Conservation (phyloP, 2,888 invertebrate genomes). For the Eurois occulta region DNA sequence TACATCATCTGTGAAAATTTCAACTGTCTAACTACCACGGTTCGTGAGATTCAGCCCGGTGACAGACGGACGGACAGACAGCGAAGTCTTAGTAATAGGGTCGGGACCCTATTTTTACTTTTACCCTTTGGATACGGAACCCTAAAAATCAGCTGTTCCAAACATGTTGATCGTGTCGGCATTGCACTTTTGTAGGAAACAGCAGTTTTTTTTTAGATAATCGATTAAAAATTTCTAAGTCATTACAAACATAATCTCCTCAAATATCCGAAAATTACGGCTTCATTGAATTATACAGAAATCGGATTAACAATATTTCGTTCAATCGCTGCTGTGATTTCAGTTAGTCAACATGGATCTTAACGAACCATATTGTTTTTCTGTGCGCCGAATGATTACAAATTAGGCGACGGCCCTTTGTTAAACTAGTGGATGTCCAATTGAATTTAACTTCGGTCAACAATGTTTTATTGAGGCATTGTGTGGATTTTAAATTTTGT, state of each 20-base stretch:
- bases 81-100: too few species aligned
- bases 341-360: conserved; percentile 45
- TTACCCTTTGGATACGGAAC: too few species aligned
- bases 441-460: conserved; percentile 60
- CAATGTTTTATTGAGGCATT: conserved; percentile 43
- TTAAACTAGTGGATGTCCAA: conserved; percentile 54
- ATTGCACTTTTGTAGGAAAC: too few species aligned
- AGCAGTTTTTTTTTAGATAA: too few species aligned
- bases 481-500: conserved; percentile 18
- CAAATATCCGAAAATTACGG: conserved; percentile 36
- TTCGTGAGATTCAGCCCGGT: too few species aligned
- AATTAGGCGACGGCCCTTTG: conserved; percentile 57
- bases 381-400: conserved; percentile 58
- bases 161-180: too few species aligned
- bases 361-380: conserved; percentile 67
- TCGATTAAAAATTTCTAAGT: too few species aligned
- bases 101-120: too few species aligned
- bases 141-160: too few species aligned
- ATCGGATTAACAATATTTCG: conserved; percentile 55
- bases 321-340: conserved; percentile 56
- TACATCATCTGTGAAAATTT: too few species aligned
- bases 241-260: conserved; percentile 21
- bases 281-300: conserved; percentile 29
- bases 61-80: too few species aligned
- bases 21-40: too few species aligned